Evolutionary conservation across 2,797 vertebrate species (phyloP), one percentile per base, ranked within the genome.

Genomic region (Melanotaenia pygmaea): DNA sequence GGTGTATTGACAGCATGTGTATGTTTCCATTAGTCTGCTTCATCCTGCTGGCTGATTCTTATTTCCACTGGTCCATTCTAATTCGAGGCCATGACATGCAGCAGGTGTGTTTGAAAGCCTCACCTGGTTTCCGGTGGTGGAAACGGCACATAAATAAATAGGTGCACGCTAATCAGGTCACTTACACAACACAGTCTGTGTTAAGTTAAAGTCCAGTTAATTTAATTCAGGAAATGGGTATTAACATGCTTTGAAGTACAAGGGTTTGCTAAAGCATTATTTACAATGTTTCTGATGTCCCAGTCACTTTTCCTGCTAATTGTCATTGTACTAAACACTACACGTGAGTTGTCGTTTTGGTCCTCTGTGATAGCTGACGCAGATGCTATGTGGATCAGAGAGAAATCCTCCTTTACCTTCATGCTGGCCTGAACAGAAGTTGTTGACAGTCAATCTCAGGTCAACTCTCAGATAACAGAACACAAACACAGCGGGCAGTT

Each of bases 1-100:
- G 20, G 64, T 57, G 50, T 71, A 71, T 45, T 80, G 70, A 84
- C 45, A 80, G 67, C 56, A 13, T 59, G 61, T 77, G 34, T 76
- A 2, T 5, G 2, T 80, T 77, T 85, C 74, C 70, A 64, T 67
- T 59, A 34, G 16, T 58, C 32, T 65, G 20, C 14, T 64, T 58
- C 32, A 56, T 78, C 66, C 67, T 61, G 59, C 54, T 53, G 38
- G 45, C 62, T 53, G 45, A 2, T 59, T 34, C 20, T 56, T 72
- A 58, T 83, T 84, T 86, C 63, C 62, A 66, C 47, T 4, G 6
- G 38, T 8, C 7, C 5, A 3, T 54, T 26, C 66, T 74, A 60
- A 76, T 76, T 72, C 70, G 18, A 78, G 61, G 68, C 20, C 11
- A 28, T 61, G 18, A 43, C 76, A 18, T 67, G 54, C 72, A 34